These are phyloP conservation scores for Thecocarcelia acutangulata DNA, from an alignment of 2,888 invertebrate species.

Conservation along the genomic window DNA sequence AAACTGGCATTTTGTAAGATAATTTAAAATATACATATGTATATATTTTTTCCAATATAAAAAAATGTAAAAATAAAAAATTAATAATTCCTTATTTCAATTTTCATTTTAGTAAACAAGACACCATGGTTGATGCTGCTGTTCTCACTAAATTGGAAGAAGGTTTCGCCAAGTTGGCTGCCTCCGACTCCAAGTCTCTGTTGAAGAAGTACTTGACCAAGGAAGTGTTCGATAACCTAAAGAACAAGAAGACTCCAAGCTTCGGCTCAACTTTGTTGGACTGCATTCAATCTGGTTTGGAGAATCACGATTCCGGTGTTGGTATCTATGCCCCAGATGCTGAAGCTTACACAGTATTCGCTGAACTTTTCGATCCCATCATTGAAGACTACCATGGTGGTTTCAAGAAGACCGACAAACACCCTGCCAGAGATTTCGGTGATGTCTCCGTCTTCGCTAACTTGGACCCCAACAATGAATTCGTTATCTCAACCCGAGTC, in stretches of 20 bases:
- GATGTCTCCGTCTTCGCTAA: conserved; percentile 94
- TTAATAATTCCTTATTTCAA: conserved; percentile 9
- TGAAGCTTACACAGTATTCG: conserved; percentile 95
- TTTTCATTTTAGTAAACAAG: conserved; percentile 84
- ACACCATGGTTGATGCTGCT: conserved; percentile 95
- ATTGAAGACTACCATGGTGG: conserved; percentile 98
- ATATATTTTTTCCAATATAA: not conserved
- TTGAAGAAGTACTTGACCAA: conserved; percentile 97
- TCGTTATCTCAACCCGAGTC: conserved; percentile 96
- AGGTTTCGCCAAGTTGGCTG: conserved; percentile 92
- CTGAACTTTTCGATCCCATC: conserved; percentile 97
- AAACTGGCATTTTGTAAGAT: conserved; percentile 28
- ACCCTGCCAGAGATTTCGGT: conserved; percentile 96
- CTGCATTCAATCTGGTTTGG: conserved; percentile 97
- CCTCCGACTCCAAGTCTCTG: conserved; percentile 96
- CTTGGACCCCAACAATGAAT: conserved; percentile 94
- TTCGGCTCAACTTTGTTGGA: conserved; percentile 96
- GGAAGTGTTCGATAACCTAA: conserved; percentile 94
- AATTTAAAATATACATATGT: not conserved
- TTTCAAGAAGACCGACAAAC: conserved; percentile 96
- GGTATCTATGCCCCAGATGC: conserved; percentile 99
- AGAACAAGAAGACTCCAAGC: conserved; percentile 93
- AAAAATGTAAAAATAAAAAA: not conserved
- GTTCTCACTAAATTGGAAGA: conserved; percentile 95
- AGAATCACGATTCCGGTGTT: conserved; percentile 97